Conservation (phyloP, 2,888 invertebrate genomes). For the Eucera pruinosa region DNA sequence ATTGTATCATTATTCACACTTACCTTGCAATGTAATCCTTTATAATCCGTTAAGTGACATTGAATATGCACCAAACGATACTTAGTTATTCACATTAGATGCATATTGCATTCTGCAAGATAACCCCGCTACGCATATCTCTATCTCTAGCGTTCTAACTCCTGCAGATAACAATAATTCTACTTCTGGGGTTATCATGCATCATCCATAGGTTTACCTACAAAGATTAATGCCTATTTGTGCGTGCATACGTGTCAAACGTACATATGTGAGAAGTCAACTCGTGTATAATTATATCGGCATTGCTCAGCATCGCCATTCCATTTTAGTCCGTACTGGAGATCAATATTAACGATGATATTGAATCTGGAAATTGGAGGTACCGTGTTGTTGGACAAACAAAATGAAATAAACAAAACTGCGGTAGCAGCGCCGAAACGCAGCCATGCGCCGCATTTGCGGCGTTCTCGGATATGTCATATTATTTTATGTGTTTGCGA, state of each 20-base stretch:
- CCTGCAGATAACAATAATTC: slow-evolving; percentile 58
- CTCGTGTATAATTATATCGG: slow-evolving; percentile 63
- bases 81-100: slow-evolving; percentile 5
- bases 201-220: slow-evolving; percentile 63
- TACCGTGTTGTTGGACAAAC: slow-evolving; percentile 64
- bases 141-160: slow-evolving; percentile 2
- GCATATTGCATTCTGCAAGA: slow-evolving; percentile 29
- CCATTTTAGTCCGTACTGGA: slow-evolving; percentile 56
- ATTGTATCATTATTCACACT: neutral
- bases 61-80: neutral
- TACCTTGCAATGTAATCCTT: neutral
- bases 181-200: slow-evolving; percentile 54
- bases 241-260: slow-evolving; percentile 24
- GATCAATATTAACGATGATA: slow-evolving; percentile 73
- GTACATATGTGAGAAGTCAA: slow-evolving; percentile 27
- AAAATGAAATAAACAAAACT: slow-evolving; percentile 74
- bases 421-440: slow-evolving; percentile 28
- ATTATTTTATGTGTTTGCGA: slow-evolving; percentile 74
- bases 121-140: slow-evolving; percentile 45
- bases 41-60: neutral
- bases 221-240: slow-evolving; percentile 64
- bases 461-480: slow-evolving; percentile 61
- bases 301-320: slow-evolving; percentile 50
- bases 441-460: slow-evolving; percentile 52
- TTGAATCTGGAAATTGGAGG: slow-evolving; percentile 62